Conservation (phyloP, 2,797 vertebrate species). For the Coregonus sp. region DNA sequence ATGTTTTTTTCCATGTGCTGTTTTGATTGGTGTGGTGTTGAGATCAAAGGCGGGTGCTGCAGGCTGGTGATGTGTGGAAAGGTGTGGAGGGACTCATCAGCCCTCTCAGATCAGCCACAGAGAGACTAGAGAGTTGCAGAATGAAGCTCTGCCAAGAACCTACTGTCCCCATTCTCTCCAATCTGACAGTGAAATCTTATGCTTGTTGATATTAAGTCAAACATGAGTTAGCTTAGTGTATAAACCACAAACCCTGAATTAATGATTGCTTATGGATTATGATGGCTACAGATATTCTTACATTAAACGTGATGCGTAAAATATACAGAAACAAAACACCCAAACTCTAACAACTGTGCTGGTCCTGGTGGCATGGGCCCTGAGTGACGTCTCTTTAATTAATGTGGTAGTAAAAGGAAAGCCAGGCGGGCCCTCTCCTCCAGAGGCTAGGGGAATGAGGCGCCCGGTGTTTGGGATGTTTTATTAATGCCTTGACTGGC, state of each 20-base stretch:
- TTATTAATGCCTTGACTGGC: slow-evolving; percentile 81
- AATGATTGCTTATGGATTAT: background rate
- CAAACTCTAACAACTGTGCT: slow-evolving; percentile 10
- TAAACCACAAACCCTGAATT: slow-evolving; percentile 3
- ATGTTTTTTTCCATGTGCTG: slow-evolving; percentile 51
- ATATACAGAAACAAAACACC: background rate
- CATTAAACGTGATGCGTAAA: background rate
- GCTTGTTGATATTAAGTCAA: background rate
- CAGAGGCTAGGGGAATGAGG: slow-evolving; percentile 58
- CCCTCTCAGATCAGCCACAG: slow-evolving; percentile 19
- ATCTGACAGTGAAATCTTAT: background rate
- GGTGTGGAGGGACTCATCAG: slow-evolving; percentile 31
- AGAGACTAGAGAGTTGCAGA: slow-evolving; percentile 20
- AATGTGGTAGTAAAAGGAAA: slow-evolving; percentile 74
- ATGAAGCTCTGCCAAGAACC: background rate
- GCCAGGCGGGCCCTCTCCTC: slow-evolving; percentile 61
- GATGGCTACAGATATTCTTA: background rate
- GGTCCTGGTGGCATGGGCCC: slow-evolving; percentile 42
- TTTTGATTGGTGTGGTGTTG: slow-evolving; percentile 55
- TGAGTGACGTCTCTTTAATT: slow-evolving; percentile 79
- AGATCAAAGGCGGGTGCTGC: slow-evolving; percentile 63
- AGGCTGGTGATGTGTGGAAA: slow-evolving; percentile 32
- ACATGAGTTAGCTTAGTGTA: background rate
- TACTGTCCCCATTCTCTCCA: slow-evolving; percentile 5
- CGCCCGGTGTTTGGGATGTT: slow-evolving; percentile 74